phyloP scores from a whole-genome alignment of 2,888 invertebrate species.

The Chorisops tibialis region DNA sequence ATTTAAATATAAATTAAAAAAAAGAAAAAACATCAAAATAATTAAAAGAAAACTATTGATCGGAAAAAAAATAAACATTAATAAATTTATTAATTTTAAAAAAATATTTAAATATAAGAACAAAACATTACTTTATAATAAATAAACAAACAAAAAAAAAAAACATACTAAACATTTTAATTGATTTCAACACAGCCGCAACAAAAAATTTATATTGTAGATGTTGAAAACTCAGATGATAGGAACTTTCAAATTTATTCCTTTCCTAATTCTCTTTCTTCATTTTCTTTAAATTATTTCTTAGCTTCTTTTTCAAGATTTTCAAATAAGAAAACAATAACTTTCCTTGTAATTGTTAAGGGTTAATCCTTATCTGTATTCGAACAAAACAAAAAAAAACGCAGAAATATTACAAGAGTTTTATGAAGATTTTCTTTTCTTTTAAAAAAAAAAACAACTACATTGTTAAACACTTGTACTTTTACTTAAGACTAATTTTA shows the following conservation, averaged over 20 bases:
- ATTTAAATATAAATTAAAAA: neutral
- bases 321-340: too few relatives aligned
- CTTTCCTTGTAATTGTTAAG: too few relatives aligned
- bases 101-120: constrained; percentile 15
- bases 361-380: neutral
- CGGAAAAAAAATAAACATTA: constrained; percentile 3
- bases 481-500: constrained; percentile 24
- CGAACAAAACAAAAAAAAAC: neutral
- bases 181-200: neutral
- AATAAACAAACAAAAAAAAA: neutral
- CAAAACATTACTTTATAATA: neutral
- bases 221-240: too few relatives aligned
- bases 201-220: too few relatives aligned
- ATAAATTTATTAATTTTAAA: constrained; percentile 23
- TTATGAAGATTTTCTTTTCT: too few relatives aligned
- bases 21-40: neutral
- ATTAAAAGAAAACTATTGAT: neutral
- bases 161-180: neutral
- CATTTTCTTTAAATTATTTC: too few relatives aligned
- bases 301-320: too few relatives aligned
- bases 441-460: neutral
- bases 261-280: too few relatives aligned
- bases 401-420: neutral
- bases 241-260: too few relatives aligned
- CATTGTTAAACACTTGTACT: constrained; percentile 24